Base-by-base conservation (phyloP, 1,140 invertebrate species). In the Drosophila tsacasi region DNA sequence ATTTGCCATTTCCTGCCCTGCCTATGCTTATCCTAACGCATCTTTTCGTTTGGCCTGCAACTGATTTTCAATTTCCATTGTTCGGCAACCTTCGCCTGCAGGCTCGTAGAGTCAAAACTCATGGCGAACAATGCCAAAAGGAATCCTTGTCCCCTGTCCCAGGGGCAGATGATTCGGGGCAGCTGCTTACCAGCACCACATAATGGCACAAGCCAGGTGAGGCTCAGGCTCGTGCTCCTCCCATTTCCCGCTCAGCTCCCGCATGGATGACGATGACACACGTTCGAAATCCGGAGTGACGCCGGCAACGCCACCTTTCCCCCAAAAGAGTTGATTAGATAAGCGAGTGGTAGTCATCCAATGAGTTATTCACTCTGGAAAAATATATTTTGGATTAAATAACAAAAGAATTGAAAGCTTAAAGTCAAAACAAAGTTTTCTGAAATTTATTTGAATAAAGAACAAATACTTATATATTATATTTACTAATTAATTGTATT, bases 191-290 rank as follows among this genome's bases (percentile, higher is more conserved):
- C 54, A n/a, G 5, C 35, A 42, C 46, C 73, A 13, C 44, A 67
- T 76, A 44, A 46, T 76, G 74, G 74, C 74, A 76, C 74, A 76
- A 46, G 74, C 74, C 74, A 76, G 74, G 74, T 76, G 73, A 76
- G 74, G 46, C 27, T 12, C 23, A n/a, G 32, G 32, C 52, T 39
- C 52, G 32, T 12, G 50, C 52, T 55, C 21, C 59, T 54, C 35
- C 40, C 25, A 54, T 27, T 44, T 40, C 54, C 73, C 35, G 62
- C 63, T 58, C 73, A 37, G 42, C 62, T 49, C 74, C 61, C 73
- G 73, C 62, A 57, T 76, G 40, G 19, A 52, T 76, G 62, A 59
- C 74, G 27, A 61, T 76, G 62, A 59, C 74, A 66, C 37, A 57
- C 46, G 61, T 39, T 55, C 46, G 32, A 47, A 73, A 30, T 72